Conservation (phyloP, 1,140 invertebrate genomes). For the Leptonema lineaticorne region DNA sequence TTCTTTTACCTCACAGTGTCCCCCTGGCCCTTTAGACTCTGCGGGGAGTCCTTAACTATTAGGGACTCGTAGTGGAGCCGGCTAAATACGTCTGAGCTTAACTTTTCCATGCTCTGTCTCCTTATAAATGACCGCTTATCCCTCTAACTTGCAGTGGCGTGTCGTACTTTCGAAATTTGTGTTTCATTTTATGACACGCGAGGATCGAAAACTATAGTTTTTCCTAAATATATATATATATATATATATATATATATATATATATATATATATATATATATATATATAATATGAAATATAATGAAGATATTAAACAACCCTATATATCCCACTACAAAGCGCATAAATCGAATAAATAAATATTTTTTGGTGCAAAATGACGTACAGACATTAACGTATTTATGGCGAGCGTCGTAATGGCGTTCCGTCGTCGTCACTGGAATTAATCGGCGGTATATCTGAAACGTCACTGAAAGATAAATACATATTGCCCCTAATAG, state of each 20-base stretch:
- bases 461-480: slow-evolving; percentile 30
- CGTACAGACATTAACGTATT: no score
- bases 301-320: no score
- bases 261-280: slow-evolving; percentile 2
- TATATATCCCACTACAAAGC: no score
- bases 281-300: not conserved
- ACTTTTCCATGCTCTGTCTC: slow-evolving; percentile 35
- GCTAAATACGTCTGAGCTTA: slow-evolving; percentile 40
- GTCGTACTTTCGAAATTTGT: not conserved
- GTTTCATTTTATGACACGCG: not conserved
- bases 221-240: not conserved
- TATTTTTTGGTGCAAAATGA: no score
- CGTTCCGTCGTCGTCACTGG: not conserved
- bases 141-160: slow-evolving; percentile 5
- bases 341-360: no score
- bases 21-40: slow-evolving; percentile 13
- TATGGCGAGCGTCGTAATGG: not conserved
- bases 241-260: not conserved
- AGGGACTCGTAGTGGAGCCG: slow-evolving; percentile 18
- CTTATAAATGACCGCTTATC: slow-evolving; percentile 36
- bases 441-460: slow-evolving; percentile 11
- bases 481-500: slow-evolving; percentile 39
- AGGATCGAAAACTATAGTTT: not conserved
- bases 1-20: not conserved
- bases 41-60: slow-evolving; percentile 25